Evolutionary conservation across 2,888 invertebrate species (phyloP), one percentile per base, ranked within the genome.

Genomic region (Xanthostigma xanthostigma): DNA sequence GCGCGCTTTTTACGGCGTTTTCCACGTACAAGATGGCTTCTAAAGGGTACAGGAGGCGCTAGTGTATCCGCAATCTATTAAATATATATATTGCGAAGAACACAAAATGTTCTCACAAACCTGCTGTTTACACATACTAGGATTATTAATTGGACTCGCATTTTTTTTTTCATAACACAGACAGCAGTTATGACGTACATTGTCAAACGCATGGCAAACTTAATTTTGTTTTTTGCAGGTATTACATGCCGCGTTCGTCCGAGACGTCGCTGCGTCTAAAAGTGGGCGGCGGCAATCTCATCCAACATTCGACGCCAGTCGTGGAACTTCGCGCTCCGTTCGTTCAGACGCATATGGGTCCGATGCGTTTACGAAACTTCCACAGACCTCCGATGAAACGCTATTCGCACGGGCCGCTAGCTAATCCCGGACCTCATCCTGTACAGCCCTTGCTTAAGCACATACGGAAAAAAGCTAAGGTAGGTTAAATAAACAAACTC

Each of bases 241-340:
- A 77, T 65, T 98, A 98, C 65, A 84, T 87, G 70, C 87, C 96
- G 0, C 85, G 90, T 59, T 87, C 90, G 0, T 86, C 89, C 9
- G 83, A 83, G 57, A 79, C 81, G 3, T 81, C 87, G 9, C 70
- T 86, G 12, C 76, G 88, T 33, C 72, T 90, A 1, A 88, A 89
- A 67, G 87, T 92, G 4, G 90, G 91, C 9, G 92, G 91, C 2
- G 91, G 88, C 1, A 91, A 89, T 65, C 72, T 94, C 3, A 90
- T 94, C 50, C 93, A 98, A 64, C 98, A 98, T 69, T 96, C 97
- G 37, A 97, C 94, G 0, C 97, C 98, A 0, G 93, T 95, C 0
- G 91, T 96, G 9, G 97, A 98, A 64, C 70, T 98, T 3, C 76
- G 93, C 33, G 85, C 85, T 5, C 94, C 95, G 1, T 97, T 97